Percentiles rank a stretch among this genome's conserved stretches.
phyloP scores from a whole-genome alignment of 1,140 invertebrate species.

The Piezodorus guildinii region DNA sequence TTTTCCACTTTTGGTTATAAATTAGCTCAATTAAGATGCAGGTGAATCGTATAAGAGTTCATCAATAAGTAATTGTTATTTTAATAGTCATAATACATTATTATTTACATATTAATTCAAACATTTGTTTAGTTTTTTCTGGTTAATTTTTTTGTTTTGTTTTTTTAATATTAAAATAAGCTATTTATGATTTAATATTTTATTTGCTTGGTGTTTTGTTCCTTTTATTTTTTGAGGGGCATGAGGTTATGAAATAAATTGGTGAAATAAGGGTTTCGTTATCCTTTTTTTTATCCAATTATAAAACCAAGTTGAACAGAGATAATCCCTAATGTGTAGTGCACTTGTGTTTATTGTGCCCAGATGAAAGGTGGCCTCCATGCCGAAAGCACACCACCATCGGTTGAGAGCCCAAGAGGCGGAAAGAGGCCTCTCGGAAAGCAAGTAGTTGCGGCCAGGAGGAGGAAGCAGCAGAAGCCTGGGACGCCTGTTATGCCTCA shows the following conservation, averaged over 20 bases:
- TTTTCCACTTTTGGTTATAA: too few relatives aligned
- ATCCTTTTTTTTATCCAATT: conserved; percentile 11
- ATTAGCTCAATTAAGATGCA: too few relatives aligned
- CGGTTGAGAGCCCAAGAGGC: conserved; percentile 44
- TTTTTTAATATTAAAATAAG: too few relatives aligned
- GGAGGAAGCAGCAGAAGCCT: conserved; percentile 29
- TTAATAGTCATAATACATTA: too few relatives aligned
- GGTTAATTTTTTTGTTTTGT: too few relatives aligned
- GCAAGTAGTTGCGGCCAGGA: conserved; percentile 26
- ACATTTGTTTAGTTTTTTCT: too few relatives aligned
- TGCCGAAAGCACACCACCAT: conserved; percentile 45
- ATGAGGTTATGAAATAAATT: conserved; percentile 1
- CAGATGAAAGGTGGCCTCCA: conserved; percentile 40
- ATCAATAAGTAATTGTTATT: too few relatives aligned
- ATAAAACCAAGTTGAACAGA: conserved; percentile 24
- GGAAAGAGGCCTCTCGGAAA: conserved; percentile 29
- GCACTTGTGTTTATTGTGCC: conserved; percentile 34
- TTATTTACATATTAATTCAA: too few relatives aligned
- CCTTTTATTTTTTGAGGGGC: neutral
- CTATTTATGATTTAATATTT: too few relatives aligned
- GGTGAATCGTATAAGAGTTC: too few relatives aligned
- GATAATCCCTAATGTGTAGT: conserved; percentile 31
- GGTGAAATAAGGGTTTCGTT: conserved; percentile 14
- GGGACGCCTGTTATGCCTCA: conserved; percentile 26
- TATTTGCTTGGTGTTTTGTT: too few relatives aligned